A percentile compares a stretch with the other conserved stretches of the same genome.
phyloP scores from a whole-genome alignment of 2,888 invertebrate species.

The Rhabditoides inermis region DNA sequence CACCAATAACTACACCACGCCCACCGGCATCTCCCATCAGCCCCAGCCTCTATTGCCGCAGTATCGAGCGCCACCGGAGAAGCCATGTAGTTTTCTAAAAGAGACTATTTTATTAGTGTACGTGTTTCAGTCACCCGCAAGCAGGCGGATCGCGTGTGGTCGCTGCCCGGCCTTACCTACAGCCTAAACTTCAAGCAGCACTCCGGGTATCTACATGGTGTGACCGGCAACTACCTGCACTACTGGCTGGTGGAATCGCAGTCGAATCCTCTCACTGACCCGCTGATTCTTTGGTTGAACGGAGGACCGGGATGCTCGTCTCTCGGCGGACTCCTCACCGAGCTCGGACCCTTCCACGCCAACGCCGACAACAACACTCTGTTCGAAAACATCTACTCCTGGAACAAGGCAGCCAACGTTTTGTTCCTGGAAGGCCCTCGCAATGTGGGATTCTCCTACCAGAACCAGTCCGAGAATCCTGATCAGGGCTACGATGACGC shows the following conservation, averaged over 20 bases:
- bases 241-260: too few relatives aligned
- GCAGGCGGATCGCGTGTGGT: slow-evolving; percentile 33
- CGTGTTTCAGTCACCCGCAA: slow-evolving; percentile 25
- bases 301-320: too few relatives aligned
- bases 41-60: slow-evolving; percentile 13
- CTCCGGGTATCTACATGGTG: slow-evolving; percentile 52
- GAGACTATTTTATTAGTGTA: too few relatives aligned
- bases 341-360: slow-evolving; percentile 14
- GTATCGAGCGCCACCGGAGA: slow-evolving; percentile 15
- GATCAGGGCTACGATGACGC: slow-evolving; percentile 3
- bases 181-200: slow-evolving; percentile 54
- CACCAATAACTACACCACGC: slow-evolving; percentile 18
- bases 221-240: slow-evolving; percentile 51
- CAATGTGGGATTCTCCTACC: slow-evolving; percentile 9
- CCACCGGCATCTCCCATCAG: slow-evolving; percentile 12
- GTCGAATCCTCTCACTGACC: too few relatives aligned
- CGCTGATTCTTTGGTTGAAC: background rate
- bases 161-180: slow-evolving; percentile 38
- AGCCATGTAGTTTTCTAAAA: slow-evolving; percentile 16
- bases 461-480: slow-evolving; percentile 3
- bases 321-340: background rate
- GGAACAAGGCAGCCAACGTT: slow-evolving; percentile 35
- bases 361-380: slow-evolving; percentile 32
- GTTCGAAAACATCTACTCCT: slow-evolving; percentile 33
- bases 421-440: slow-evolving; percentile 11